Evolutionary conservation across 2,113 vertebrate species (phyloP).

Genomic region (Larimichthys polyactis): DNA sequence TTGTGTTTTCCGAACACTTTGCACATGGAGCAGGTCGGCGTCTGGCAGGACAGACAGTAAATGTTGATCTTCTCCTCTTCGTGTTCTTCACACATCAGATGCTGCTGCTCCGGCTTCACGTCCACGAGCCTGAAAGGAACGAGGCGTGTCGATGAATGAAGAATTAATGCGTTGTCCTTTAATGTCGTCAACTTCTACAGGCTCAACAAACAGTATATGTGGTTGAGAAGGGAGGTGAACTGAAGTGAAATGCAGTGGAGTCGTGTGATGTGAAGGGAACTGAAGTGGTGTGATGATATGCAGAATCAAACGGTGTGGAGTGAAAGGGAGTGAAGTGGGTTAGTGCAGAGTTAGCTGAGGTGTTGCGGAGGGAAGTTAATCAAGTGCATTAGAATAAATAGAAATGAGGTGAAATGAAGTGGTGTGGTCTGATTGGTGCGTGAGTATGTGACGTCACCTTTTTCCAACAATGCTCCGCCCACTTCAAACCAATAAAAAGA

Average conservation of each 20-base stretch:
- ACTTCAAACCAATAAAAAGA: too few relatives aligned
- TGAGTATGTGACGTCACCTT: too few relatives aligned
- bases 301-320: too few relatives aligned
- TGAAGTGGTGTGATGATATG: not conserved
- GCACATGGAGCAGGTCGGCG: constrained; percentile 94
- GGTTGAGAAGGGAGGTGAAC: too few relatives aligned
- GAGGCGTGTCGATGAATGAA: not conserved
- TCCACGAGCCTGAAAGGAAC: constrained; percentile 81
- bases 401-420: not conserved
- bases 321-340: too few relatives aligned
- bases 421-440: too few relatives aligned
- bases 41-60: constrained; percentile 92
- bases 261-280: not conserved
- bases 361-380: too few relatives aligned
- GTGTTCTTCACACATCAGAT: constrained; percentile 91
- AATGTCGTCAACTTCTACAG: too few relatives aligned
- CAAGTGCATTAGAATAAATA: too few relatives aligned
- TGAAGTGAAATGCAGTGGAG: not conserved
- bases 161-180: not conserved
- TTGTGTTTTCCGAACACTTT: constrained; percentile 93
- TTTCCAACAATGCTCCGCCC: too few relatives aligned
- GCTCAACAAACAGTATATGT: not conserved
- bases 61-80: constrained; percentile 93
- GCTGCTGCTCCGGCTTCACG: constrained; percentile 84
- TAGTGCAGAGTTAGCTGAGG: too few relatives aligned